These are phyloP conservation scores for Dreissena polymorpha DNA, from an alignment of 1,140 invertebrate species.

Conservation along the genomic window DNA sequence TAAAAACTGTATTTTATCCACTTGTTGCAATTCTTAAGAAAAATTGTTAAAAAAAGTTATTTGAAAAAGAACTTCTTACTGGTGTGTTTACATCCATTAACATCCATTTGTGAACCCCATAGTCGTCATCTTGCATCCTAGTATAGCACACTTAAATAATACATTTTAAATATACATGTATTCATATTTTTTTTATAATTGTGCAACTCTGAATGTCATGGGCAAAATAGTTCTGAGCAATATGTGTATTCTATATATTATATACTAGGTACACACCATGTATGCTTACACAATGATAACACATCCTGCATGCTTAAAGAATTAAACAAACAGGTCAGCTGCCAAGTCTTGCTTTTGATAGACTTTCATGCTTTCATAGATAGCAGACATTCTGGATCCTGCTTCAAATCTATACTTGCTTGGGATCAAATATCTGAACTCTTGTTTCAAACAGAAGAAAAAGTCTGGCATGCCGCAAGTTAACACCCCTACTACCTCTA, in stretches of 20 bases:
- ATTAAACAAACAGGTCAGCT: neutral
- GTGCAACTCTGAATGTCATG: neutral
- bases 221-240: neutral
- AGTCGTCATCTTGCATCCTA: no score
- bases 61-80: no score
- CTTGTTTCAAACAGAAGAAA: neutral
- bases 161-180: no score
- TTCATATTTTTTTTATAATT: no score
- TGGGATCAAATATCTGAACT: neutral
- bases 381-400: neutral
- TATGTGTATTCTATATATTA: neutral
- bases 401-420: neutral
- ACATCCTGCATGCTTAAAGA: neutral
- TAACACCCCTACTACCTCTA: neutral
- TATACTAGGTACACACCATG: neutral
- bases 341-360: neutral
- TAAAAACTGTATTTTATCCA: no score
- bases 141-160: no score
- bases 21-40: no score
- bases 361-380: neutral
- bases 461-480: neutral
- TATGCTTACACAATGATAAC: neutral
- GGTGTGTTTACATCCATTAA: no score
- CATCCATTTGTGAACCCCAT: no score
- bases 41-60: no score